phyloP scores from a whole-genome alignment of 2,797 vertebrate species.

The Girardinus metallicus region DNA sequence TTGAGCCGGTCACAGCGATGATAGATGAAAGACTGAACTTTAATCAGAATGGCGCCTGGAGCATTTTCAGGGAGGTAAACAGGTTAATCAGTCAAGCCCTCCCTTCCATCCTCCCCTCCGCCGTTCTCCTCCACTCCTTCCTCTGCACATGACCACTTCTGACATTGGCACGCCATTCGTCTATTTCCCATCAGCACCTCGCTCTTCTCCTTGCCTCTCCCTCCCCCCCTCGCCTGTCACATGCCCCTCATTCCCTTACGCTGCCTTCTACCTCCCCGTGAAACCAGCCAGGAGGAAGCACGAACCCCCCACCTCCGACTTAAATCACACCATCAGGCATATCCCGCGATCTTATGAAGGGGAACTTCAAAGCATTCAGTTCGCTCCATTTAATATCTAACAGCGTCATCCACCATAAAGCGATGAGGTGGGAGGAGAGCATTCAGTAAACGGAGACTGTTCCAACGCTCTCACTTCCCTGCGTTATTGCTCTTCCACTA shows the following conservation, averaged over 20 bases:
- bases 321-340: slow-evolving; percentile 45
- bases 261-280: slow-evolving; percentile 28
- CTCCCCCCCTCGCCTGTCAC: slow-evolving; percentile 33
- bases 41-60: slow-evolving; percentile 83
- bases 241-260: slow-evolving; percentile 41
- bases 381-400: slow-evolving; percentile 64
- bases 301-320: slow-evolving; percentile 10
- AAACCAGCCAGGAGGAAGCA: slow-evolving; percentile 35
- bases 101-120: slow-evolving; percentile 68
- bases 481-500: slow-evolving; percentile 57
- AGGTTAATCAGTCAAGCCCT: slow-evolving; percentile 84
- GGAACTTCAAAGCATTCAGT: slow-evolving; percentile 62
- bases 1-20: slow-evolving; percentile 61
- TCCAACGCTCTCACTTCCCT: slow-evolving; percentile 43
- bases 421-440: slow-evolving; percentile 61
- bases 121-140: slow-evolving; percentile 62
- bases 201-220: slow-evolving; percentile 44
- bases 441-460: slow-evolving; percentile 43
- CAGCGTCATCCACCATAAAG: slow-evolving; percentile 62
- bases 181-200: slow-evolving; percentile 80
- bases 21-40: slow-evolving; percentile 84
- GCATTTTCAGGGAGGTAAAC: slow-evolving; percentile 82
- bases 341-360: slow-evolving; percentile 54
- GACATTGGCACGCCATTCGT: slow-evolving; percentile 78
- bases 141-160: slow-evolving; percentile 77